These are phyloP conservation scores for Dendrolimus houi DNA, from an alignment of 2,888 invertebrate genomes.

Conservation along the genomic window DNA sequence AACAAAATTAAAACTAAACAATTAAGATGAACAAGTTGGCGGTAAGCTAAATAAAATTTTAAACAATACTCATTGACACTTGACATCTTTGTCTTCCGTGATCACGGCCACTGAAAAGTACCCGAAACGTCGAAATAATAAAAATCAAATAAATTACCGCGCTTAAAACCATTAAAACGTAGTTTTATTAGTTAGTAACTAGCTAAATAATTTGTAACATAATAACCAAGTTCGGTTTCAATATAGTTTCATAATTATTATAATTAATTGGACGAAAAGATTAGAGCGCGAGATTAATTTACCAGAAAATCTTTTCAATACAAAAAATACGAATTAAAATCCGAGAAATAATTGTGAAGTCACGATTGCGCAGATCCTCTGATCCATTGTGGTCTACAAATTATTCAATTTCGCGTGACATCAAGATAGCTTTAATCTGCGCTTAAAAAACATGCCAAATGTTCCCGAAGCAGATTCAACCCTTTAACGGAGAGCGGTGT, in stretches of 20 bases:
- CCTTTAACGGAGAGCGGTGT: constrained; percentile 59
- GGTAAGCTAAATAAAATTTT: too few relatives aligned
- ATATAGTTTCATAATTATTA: neutral
- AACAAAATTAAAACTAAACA: too few relatives aligned
- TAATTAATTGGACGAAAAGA: neutral
- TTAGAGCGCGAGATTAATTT: constrained; percentile 20
- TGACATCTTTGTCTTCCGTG: too few relatives aligned
- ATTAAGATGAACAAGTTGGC: too few relatives aligned
- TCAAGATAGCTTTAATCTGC: constrained; percentile 65
- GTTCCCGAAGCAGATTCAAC: constrained; percentile 48
- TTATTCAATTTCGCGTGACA: constrained; percentile 69
- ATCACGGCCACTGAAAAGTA: too few relatives aligned
- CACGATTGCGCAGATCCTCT: constrained; percentile 21
- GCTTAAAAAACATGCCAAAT: constrained; percentile 45
- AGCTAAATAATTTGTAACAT: too few relatives aligned
- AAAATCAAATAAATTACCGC: too few relatives aligned
- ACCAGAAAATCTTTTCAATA: constrained; percentile 20
- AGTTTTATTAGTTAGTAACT: too few relatives aligned
- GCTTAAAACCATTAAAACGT: too few relatives aligned
- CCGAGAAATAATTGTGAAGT: constrained; percentile 24
- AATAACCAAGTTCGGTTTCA: too few relatives aligned
- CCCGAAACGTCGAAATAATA: too few relatives aligned
- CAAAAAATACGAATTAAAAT: constrained; percentile 20
- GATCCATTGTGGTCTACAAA: constrained; percentile 41
- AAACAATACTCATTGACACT: too few relatives aligned